Percentiles rank a stretch among this genome's conserved stretches.
phyloP scores from a whole-genome alignment of 2,113 vertebrate genomes.

The Piliocolobus tephrosceles region DNA sequence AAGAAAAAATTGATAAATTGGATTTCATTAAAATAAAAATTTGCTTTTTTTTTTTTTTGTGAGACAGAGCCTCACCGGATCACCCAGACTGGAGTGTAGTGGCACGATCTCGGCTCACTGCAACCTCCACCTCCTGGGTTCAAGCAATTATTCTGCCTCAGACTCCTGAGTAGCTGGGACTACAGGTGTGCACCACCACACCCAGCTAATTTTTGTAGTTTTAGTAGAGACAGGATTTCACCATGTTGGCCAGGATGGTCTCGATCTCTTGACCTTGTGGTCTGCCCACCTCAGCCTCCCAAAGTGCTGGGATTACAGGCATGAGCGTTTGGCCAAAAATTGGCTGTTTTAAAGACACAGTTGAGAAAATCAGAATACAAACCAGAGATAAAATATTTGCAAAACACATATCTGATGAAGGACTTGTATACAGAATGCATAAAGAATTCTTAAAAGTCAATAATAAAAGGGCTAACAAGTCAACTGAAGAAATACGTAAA shows the following conservation, averaged over 20 bases:
- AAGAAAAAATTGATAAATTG: not conserved
- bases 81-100: too few relatives aligned
- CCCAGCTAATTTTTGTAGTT: too few relatives aligned
- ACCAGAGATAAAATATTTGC: not conserved
- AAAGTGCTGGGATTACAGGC: too few relatives aligned
- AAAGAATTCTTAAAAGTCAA: not conserved
- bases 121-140: too few relatives aligned
- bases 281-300: too few relatives aligned
- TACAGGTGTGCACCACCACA: rapidly evolving
- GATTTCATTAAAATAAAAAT: not conserved
- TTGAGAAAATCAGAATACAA: not conserved
- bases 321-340: not conserved
- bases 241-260: too few relatives aligned
- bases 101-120: too few relatives aligned
- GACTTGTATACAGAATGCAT: not conserved
- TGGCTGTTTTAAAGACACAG: not conserved
- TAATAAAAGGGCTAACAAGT: not conserved
- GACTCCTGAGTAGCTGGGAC: too few relatives aligned
- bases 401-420: not conserved
- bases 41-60: not conserved
- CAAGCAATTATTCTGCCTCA: too few relatives aligned
- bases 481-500: not conserved
- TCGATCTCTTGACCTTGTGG: too few relatives aligned
- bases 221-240: too few relatives aligned
- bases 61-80: too few relatives aligned